phyloP scores from a whole-genome alignment of 2,113 vertebrate species.

The Fregetta grallaria region DNA sequence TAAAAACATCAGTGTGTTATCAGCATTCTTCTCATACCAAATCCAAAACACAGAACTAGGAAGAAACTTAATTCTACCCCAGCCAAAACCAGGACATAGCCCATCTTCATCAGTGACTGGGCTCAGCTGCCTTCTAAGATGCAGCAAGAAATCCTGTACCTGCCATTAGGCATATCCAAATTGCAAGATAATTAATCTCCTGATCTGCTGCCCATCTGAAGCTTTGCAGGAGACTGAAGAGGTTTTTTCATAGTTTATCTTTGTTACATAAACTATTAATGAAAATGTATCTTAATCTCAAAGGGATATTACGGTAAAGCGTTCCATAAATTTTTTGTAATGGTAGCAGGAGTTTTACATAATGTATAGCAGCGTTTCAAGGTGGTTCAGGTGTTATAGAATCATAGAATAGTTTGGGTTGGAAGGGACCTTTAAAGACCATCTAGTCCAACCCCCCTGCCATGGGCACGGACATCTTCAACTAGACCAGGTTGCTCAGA shows the following conservation, averaged over 20 bases:
- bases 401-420: too few relatives aligned
- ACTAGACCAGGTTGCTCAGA: too few relatives aligned
- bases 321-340: not conserved
- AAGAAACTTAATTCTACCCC: too few relatives aligned
- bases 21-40: too few relatives aligned
- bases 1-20: too few relatives aligned
- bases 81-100: too few relatives aligned
- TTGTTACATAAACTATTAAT: not conserved
- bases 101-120: not conserved
- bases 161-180: not conserved
- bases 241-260: not conserved
- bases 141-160: not conserved
- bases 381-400: not conserved
- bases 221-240: not conserved
- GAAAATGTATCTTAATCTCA: not conserved
- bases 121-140: not conserved
- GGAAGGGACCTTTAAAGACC: too few relatives aligned
- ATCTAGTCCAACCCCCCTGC: too few relatives aligned
- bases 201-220: not conserved
- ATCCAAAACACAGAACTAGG: too few relatives aligned
- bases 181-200: not conserved
- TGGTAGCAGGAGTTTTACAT: not conserved
- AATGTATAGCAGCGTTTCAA: not conserved
- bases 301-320: not conserved
- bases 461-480: too few relatives aligned